These are phyloP conservation scores for Bombus difficillimus DNA, from an alignment of 1,140 invertebrate species.

Conservation along the genomic window DNA sequence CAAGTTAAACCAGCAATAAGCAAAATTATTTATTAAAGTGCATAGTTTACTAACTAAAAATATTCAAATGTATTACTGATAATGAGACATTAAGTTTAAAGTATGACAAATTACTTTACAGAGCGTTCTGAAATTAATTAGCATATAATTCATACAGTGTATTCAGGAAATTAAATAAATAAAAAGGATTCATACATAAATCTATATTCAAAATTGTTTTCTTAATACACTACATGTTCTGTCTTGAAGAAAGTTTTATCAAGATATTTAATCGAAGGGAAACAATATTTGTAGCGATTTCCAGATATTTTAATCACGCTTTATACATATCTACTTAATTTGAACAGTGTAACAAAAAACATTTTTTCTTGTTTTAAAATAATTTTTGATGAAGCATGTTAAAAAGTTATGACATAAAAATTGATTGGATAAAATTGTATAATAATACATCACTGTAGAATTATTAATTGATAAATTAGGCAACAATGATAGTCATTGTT, in stretches of 20 bases:
- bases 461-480: background rate
- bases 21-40: conserved; percentile 10
- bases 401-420: too few species aligned
- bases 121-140: background rate
- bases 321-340: background rate
- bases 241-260: background rate
- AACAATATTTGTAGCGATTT: background rate
- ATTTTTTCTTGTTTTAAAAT: too few species aligned
- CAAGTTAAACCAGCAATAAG: background rate
- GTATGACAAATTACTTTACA: background rate
- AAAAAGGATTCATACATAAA: background rate
- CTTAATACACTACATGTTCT: too few species aligned
- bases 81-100: background rate
- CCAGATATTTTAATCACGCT: background rate
- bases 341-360: too few species aligned
- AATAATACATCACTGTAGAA: background rate
- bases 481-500: background rate
- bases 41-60: background rate
- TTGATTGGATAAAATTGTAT: background rate
- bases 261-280: background rate
- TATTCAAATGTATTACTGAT: background rate
- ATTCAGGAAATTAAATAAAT: background rate
- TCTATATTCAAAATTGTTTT: too few species aligned
- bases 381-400: too few species aligned
- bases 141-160: background rate